Conservation (phyloP, 2,797 vertebrate genomes). For the Falco concolor region DNA sequence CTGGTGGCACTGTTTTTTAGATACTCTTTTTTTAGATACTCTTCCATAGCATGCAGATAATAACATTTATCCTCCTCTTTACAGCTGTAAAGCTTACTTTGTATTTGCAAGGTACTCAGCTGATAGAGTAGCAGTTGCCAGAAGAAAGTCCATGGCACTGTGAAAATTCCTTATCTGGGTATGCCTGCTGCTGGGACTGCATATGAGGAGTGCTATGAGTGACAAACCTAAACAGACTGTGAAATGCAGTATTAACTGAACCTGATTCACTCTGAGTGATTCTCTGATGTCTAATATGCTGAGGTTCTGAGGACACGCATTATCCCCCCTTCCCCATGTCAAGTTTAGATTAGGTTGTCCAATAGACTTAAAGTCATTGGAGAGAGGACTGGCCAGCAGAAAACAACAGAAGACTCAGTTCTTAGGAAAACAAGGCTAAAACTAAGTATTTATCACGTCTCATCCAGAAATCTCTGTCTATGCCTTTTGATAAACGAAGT, state of each 20-base stretch:
- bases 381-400: background rate
- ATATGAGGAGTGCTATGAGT: background rate
- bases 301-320: background rate
- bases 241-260: background rate
- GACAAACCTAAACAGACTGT: background rate
- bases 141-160: background rate
- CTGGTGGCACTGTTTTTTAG: background rate
- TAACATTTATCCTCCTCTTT: background rate
- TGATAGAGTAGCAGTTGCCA: background rate
- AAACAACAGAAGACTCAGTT: background rate
- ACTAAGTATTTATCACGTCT: background rate
- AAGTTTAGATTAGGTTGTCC: background rate
- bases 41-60: background rate
- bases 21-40: background rate
- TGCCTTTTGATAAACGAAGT: background rate
- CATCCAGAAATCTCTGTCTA: background rate
- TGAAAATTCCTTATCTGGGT: background rate
- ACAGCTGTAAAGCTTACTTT: background rate
- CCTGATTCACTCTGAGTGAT: background rate
- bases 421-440: background rate
- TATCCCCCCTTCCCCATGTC: rapidly evolving
- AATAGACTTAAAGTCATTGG: background rate
- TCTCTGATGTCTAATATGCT: background rate
- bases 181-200: background rate
- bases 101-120: background rate